Conservation (phyloP, 2,797 vertebrate species). For the Melanogrammus aeglefinus region DNA sequence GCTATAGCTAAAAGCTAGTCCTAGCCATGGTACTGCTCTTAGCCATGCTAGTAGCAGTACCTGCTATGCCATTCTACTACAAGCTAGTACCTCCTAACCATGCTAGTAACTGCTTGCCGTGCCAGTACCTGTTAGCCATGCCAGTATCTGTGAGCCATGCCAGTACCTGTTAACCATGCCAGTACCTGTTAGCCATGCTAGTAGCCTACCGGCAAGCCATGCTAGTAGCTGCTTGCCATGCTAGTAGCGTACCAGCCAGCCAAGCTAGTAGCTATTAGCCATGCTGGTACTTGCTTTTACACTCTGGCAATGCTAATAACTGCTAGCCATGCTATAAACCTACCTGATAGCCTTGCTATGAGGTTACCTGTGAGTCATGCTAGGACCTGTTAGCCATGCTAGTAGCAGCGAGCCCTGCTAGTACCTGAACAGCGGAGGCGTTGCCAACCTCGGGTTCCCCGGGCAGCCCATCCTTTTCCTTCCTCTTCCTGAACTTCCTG, state of each 20-base stretch:
- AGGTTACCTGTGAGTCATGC: no score
- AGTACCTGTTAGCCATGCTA: slow-evolving; percentile 49
- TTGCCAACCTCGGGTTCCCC: slow-evolving; percentile 50
- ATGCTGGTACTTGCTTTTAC: background rate
- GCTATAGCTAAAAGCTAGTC: no score
- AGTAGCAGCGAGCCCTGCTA: background rate
- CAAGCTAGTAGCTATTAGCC: no score
- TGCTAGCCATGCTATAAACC: background rate
- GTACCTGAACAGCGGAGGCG: slow-evolving; percentile 68
- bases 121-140: background rate
- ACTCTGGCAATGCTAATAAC: no score
- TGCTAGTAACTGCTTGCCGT: slow-evolving; percentile 51
- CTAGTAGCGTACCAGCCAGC: no score
- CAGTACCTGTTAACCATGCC: background rate
- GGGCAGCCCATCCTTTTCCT: slow-evolving; percentile 74
- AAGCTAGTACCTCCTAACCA: background rate
- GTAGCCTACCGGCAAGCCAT: no score
- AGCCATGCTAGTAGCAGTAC: slow-evolving; percentile 14
- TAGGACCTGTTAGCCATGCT: background rate
- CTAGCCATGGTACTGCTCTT: background rate
- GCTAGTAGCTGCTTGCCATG: no score
- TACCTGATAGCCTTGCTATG: no score
- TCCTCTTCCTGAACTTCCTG: slow-evolving; percentile 94
- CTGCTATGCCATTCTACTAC: background rate
- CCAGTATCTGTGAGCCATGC: background rate